Conservation (phyloP, 2,797 vertebrate species). For the Poecilia gillii region DNA sequence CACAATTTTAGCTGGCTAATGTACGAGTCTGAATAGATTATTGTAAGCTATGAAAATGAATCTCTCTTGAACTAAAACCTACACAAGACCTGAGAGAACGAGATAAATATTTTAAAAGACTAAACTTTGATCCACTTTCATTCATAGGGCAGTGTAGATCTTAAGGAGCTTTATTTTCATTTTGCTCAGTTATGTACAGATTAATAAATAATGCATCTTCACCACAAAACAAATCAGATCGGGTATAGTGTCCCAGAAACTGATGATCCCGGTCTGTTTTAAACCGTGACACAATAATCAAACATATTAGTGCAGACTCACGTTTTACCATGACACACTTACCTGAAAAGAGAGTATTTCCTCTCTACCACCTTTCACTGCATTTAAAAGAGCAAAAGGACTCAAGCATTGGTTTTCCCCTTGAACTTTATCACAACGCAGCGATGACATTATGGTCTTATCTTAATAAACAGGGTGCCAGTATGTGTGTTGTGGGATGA, state of each 20-base stretch:
- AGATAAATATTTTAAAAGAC: background rate
- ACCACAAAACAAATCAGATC: slow-evolving; percentile 2
- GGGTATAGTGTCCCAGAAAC: background rate
- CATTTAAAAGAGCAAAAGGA: slow-evolving; percentile 56
- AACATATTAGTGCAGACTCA: background rate
- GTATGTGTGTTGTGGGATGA: slow-evolving; percentile 41
- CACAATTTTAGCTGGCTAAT: background rate
- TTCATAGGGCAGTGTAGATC: background rate
- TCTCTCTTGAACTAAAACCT: background rate
- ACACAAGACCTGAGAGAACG: background rate
- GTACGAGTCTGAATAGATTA: background rate
- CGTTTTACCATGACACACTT: background rate
- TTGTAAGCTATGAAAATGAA: background rate
- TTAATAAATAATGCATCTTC: background rate
- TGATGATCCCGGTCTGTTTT: background rate
- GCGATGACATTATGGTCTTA: slow-evolving; percentile 66
- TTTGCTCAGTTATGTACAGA: background rate
- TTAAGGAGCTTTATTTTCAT: background rate
- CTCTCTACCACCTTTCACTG: slow-evolving; percentile 19
- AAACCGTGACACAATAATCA: slow-evolving; percentile 3
- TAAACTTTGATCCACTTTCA: background rate
- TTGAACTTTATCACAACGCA: slow-evolving; percentile 72
- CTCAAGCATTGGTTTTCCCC: slow-evolving; percentile 51
- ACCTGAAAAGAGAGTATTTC: slow-evolving; percentile 1
- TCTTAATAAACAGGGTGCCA: slow-evolving; percentile 54